Conservation (phyloP, 92 coral and sea anemone species). For the Umimayanthus chanpuru region DNA sequence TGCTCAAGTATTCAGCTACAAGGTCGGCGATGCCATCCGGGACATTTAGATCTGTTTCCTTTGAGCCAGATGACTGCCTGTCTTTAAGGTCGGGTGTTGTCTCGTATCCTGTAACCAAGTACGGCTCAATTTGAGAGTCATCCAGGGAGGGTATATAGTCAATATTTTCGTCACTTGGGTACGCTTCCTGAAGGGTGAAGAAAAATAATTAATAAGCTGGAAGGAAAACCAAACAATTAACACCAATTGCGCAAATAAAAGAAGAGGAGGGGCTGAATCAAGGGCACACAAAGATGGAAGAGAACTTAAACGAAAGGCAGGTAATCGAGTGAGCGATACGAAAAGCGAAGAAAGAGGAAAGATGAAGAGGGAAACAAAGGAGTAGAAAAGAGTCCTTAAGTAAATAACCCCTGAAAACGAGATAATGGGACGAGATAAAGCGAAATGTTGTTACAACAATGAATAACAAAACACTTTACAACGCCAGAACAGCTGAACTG, state of each 20-base stretch:
- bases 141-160: not conserved
- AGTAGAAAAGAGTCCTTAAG: too few species aligned
- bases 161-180: not conserved
- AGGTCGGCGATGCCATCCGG: conserved; percentile 43
- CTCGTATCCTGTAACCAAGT: not conserved
- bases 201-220: not conserved
- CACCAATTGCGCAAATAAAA: not conserved
- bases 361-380: too few species aligned
- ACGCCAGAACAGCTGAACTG: too few species aligned
- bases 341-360: too few species aligned
- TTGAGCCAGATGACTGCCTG: not conserved
- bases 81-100: not conserved
- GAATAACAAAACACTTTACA: too few species aligned
- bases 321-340: not conserved
- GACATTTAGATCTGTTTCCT: conserved; percentile 8
- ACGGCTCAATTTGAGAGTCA: not conserved
- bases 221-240: not conserved
- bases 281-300: not conserved
- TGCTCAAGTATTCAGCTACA: conserved; percentile 45
- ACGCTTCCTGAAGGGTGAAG: not conserved
- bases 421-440: too few species aligned
- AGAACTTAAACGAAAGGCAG: not conserved
- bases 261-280: not conserved
- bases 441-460: too few species aligned
- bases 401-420: too few species aligned